Conservation (phyloP, 2,888 invertebrate genomes). For the Rhorus exstirpatorius region DNA sequence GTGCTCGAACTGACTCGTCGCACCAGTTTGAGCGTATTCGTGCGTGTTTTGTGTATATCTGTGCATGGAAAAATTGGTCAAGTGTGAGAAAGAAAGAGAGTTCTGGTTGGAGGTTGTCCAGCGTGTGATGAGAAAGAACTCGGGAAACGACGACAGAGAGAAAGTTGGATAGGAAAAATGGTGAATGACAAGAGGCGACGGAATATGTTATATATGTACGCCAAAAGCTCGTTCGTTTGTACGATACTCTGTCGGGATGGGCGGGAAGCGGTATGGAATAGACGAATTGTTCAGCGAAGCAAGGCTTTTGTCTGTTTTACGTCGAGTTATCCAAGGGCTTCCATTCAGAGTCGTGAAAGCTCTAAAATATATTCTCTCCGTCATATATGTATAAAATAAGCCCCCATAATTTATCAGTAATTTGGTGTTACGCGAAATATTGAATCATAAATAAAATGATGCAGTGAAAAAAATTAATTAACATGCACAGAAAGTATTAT, state of each 20-base stretch:
- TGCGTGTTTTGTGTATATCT: constrained; percentile 15
- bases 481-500: no score
- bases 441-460: no score
- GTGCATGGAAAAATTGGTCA: constrained; percentile 37
- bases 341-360: constrained; percentile 82
- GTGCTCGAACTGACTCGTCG: constrained; percentile 27
- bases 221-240: constrained; percentile 82
- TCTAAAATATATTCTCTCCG: constrained; percentile 82
- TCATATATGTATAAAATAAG: background rate
- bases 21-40: constrained; percentile 1
- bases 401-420: no score
- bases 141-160: constrained; percentile 45
- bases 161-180: constrained; percentile 67
- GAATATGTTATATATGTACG: constrained; percentile 81
- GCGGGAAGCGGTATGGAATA: constrained; percentile 76
- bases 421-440: no score
- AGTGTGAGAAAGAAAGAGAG: constrained; percentile 31
- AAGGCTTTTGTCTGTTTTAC: constrained; percentile 85
- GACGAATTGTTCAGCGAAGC: constrained; percentile 83
- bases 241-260: constrained; percentile 77
- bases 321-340: constrained; percentile 84
- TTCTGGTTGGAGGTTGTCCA: constrained; percentile 29
- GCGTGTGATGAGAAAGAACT: constrained; percentile 54
- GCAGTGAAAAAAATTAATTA: no score
- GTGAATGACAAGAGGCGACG: constrained; percentile 66